Percentiles rank a stretch among this genome's conserved stretches.
Evolutionary conservation across 2,888 invertebrate genomes (phyloP).

Genomic region (Dicranocentrus wangi): DNA sequence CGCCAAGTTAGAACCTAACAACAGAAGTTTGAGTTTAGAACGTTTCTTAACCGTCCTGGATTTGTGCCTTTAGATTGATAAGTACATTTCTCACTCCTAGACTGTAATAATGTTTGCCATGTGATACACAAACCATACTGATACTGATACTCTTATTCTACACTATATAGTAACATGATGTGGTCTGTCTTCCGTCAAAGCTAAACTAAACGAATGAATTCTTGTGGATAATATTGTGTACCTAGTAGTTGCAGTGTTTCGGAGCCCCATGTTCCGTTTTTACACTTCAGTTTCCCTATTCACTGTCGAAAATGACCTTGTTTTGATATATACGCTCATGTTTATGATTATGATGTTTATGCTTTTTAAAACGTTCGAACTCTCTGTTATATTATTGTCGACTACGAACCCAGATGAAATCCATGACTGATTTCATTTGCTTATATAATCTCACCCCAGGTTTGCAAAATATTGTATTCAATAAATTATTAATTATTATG

Average conservation of each 20-base stretch:
- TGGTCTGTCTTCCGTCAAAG: too few relatives aligned
- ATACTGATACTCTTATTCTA: constrained; percentile 44
- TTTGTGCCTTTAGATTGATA: constrained; percentile 60
- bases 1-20: constrained; percentile 44
- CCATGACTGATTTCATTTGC: too few relatives aligned
- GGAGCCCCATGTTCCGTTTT: neutral
- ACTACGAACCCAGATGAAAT: too few relatives aligned
- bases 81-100: constrained; percentile 55
- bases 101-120: constrained; percentile 63
- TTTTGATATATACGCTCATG: too few relatives aligned
- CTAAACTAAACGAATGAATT: too few relatives aligned
- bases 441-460: too few relatives aligned
- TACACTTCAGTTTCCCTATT: neutral
- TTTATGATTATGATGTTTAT: neutral
- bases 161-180: constrained; percentile 23
- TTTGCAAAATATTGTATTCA: too few relatives aligned
- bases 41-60: constrained; percentile 63
- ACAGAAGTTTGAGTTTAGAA: constrained; percentile 1
- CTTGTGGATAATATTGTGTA: constrained; percentile 2
- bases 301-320: neutral
- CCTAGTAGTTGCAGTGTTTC: neutral
- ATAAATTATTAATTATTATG: too few relatives aligned
- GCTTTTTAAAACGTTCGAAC: too few relatives aligned
- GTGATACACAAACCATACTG: constrained; percentile 62
- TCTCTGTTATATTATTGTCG: too few relatives aligned